A percentile compares a stretch with the other conserved stretches of the same genome.
These are phyloP conservation scores for Acheta domesticus DNA, from an alignment of 2,888 invertebrate species.

Conservation along the genomic window DNA sequence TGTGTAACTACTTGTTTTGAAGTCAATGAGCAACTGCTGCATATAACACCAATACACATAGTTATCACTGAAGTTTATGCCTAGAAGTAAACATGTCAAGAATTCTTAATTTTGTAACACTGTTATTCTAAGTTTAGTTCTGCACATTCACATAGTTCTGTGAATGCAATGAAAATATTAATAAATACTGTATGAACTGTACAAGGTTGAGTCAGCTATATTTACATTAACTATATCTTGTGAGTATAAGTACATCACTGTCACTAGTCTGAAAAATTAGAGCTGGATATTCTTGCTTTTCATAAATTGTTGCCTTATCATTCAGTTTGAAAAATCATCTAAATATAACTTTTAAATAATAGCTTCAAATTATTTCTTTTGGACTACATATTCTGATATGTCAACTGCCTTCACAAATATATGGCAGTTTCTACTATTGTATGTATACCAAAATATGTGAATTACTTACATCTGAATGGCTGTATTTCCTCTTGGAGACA, in stretches of 20 bases:
- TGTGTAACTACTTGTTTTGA: background rate
- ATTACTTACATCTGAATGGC: conserved; percentile 9
- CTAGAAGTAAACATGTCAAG: conserved; percentile 18
- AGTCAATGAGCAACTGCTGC: background rate
- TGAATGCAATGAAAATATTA: conserved; percentile 18
- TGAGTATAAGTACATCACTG: conserved; percentile 18
- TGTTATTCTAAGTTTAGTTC: background rate
- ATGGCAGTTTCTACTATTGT: background rate
- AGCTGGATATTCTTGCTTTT: conserved; percentile 7
- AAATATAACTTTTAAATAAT: conserved; percentile 7
- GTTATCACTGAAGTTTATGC: background rate
- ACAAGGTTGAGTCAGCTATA: conserved; percentile 5
- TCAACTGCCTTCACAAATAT: conserved; percentile 3
- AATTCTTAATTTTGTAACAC: conserved; percentile 8
- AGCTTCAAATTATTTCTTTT: conserved; percentile 5
- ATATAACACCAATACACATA: background rate
- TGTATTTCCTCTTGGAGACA: background rate
- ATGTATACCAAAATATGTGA: background rate
- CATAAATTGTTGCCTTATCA: background rate
- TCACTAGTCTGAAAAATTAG: conserved; percentile 9
- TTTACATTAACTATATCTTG: conserved; percentile 3
- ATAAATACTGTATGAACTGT: conserved; percentile 18
- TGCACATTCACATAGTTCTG: background rate
- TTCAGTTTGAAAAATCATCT: background rate
- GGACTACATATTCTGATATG: conserved; percentile 10